Evolutionary conservation across 2,888 invertebrate genomes (phyloP), one percentile per base, ranked within the genome.

Genomic region (Octonoba sinensis): DNA sequence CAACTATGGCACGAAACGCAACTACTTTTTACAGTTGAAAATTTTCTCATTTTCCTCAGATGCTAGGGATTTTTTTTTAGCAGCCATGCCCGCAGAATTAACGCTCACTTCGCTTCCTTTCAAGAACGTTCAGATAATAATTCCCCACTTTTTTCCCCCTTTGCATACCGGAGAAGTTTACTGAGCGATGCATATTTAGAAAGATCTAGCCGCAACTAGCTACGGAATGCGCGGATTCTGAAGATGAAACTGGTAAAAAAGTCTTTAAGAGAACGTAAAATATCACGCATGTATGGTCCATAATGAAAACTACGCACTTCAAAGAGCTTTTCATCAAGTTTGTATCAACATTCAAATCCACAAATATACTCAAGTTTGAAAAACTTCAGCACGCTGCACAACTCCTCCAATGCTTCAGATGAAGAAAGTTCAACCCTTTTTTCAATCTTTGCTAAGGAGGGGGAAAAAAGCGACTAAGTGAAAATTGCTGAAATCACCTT

Each of bases 21-120:
- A 72, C 72, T 64, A 64, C 79, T 81, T 81, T 81, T 81, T 81
- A 81, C 79, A 81, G 69, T 81, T 73, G 69, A 72, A 82, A 82
- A 82, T 82, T 82, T 75, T 75, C 82, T 75, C 64, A 82, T 75
- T 82, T 82, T 74, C 82, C 44, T 24, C 51, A 69, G 81, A 74
- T 73, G 66, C 67, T 47, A n/a, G 59, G 51, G 54, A 54, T 44
- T 15, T 62, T 79, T 79, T 72, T 66, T 56, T 65, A 4, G 16
- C 18, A 65, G 65, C 46, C 59, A 57, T 46, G 54, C 51, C 46
- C 59, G 27, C 70, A 62, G 69, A 74, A 74, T 69, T 64, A 60
- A 60, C 56, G 69, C 76, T 71, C 72, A 82, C 76, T 72, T 62
- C 62, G 62, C 54, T 82, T 82, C 72, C 72, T 54, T 65, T 20